These are phyloP conservation scores for Arnoldichthys spilopterus DNA, from an alignment of 2,797 vertebrate genomes.

Conservation along the genomic window DNA sequence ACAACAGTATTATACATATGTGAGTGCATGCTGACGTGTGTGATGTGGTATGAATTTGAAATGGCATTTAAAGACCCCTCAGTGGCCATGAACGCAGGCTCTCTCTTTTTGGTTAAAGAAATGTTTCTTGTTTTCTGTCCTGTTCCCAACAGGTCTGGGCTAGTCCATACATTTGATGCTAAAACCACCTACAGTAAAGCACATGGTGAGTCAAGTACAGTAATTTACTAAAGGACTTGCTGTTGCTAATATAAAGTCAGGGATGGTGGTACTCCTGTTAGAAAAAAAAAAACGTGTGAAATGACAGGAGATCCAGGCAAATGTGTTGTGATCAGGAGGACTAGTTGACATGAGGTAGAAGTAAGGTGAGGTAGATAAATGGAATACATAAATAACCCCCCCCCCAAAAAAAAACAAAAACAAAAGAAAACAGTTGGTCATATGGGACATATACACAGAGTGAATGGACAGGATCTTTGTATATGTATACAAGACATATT, in stretches of 20 bases:
- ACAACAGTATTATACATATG: constrained; percentile 13
- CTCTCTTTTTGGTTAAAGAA: constrained; percentile 12
- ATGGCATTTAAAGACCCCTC: background rate
- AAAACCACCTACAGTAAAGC: constrained; percentile 8
- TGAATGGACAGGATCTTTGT: constrained; percentile 6
- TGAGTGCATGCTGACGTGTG: constrained; percentile 3
- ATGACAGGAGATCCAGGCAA: background rate
- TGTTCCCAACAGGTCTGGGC: background rate
- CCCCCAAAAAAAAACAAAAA: background rate
- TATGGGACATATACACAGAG: background rate
- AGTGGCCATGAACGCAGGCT: background rate
- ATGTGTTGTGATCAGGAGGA: constrained; percentile 18
- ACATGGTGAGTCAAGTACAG: constrained; percentile 6
- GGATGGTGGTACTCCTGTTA: background rate
- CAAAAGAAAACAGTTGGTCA: background rate
- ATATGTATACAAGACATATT: background rate
- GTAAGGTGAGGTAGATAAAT: constrained; percentile 44
- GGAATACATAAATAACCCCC: constrained; percentile 17
- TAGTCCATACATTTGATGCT: background rate
- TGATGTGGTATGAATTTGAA: background rate
- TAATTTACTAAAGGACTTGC: constrained; percentile 9
- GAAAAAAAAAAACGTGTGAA: background rate
- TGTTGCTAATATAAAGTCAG: background rate
- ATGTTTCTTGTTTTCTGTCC: background rate
- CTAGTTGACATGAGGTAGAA: constrained; percentile 50